phyloP scores from a whole-genome alignment of 2,113 vertebrate species.

The Albula glossodonta region DNA sequence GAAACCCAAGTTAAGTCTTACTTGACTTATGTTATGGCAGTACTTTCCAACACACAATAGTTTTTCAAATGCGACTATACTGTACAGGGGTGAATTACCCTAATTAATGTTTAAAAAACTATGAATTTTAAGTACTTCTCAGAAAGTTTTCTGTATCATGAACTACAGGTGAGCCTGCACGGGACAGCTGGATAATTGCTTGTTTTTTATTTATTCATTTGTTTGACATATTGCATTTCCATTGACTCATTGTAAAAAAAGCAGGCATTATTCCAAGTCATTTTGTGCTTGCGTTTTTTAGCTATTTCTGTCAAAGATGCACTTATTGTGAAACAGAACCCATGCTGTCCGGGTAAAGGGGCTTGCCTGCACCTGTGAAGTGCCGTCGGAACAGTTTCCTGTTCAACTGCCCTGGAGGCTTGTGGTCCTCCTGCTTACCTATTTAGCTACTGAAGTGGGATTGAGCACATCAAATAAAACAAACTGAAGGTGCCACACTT shows the following conservation, averaged over 20 bases:
- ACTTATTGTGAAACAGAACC: background rate
- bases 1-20: too few species aligned
- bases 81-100: too few species aligned
- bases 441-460: background rate
- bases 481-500: background rate
- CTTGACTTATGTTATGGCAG: too few species aligned
- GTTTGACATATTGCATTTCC: background rate
- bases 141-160: background rate
- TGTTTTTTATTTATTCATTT: background rate
- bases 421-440: background rate
- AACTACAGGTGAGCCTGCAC: background rate
- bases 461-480: background rate
- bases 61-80: too few species aligned
- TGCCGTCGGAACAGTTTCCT: background rate
- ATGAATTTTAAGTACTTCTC: background rate
- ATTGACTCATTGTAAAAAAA: background rate
- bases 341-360: background rate
- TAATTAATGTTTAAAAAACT: too few species aligned
- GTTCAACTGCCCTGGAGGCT: background rate
- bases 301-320: too few species aligned
- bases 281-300: too few species aligned
- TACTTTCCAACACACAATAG: too few species aligned
- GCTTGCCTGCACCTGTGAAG: background rate
- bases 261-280: too few species aligned
- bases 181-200: background rate